phyloP scores from a whole-genome alignment of 2,797 vertebrate species.

The Paratrypauchen microcephalus region DNA sequence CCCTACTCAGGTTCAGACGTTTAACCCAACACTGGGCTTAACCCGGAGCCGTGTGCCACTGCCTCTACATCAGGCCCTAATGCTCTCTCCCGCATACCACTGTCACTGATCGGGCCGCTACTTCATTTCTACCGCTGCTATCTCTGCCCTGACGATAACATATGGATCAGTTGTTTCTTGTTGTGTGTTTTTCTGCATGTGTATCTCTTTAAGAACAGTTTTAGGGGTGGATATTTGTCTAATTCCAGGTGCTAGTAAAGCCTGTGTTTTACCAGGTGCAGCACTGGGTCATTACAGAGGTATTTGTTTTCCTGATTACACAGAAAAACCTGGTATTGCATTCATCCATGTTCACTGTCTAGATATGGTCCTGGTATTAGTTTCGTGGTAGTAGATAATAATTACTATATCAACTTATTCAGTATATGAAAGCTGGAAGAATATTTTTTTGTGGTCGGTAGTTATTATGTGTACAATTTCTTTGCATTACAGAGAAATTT shows the following conservation, averaged over 20 bases:
- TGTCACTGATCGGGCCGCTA: constrained; percentile 25
- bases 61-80: constrained; percentile 21
- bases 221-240: constrained; percentile 67
- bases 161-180: not conserved
- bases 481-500: too few species aligned
- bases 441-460: too few species aligned
- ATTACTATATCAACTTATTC: too few species aligned
- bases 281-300: constrained; percentile 74
- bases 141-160: not conserved
- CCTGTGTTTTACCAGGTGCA: constrained; percentile 82
- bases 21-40: constrained; percentile 61
- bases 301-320: constrained; percentile 83
- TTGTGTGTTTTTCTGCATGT: not conserved
- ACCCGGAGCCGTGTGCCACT: constrained; percentile 38
- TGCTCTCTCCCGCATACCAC: constrained; percentile 21
- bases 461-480: too few species aligned
- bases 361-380: constrained; percentile 38
- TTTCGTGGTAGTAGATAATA: too few species aligned
- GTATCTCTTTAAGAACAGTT: constrained; percentile 71
- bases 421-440: too few species aligned
- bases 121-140: not conserved
- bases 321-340: constrained; percentile 71
- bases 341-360: constrained; percentile 59
- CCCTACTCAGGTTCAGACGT: constrained; percentile 71
- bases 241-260: constrained; percentile 77